A percentile compares a stretch with the other conserved stretches of the same genome.
Evolutionary conservation across 2,113 vertebrate species (phyloP).

Genomic region (Halcyon malimbica): DNA sequence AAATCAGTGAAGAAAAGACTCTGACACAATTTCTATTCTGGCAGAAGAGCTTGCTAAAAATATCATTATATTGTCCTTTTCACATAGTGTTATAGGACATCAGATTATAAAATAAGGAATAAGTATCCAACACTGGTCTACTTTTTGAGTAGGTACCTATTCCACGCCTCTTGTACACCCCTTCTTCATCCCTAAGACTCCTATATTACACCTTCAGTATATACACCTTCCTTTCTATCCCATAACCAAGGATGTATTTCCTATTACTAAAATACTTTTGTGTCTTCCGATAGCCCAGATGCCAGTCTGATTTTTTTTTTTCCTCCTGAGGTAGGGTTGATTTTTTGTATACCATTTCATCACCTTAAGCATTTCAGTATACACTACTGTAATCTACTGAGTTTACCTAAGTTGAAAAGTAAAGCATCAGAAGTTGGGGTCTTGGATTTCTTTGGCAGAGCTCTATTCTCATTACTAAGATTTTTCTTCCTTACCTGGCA

Average conservation of each 20-base stretch:
- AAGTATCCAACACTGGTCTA: slow-evolving; percentile 7
- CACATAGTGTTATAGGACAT: slow-evolving; percentile 32
- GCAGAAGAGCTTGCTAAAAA: slow-evolving; percentile 48
- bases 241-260: neutral
- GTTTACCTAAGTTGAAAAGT: neutral
- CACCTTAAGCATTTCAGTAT: neutral
- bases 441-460: neutral
- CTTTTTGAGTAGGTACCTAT: neutral
- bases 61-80: slow-evolving; percentile 28
- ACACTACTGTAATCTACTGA: neutral
- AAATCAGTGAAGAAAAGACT: slow-evolving; percentile 29
- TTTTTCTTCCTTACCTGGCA: slow-evolving; percentile 88
- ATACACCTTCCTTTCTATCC: neutral
- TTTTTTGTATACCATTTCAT: neutral
- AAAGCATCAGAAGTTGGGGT: neutral
- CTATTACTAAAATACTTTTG: neutral
- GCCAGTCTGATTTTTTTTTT: neutral
- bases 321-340: neutral
- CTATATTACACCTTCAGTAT: neutral
- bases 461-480: neutral
- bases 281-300: neutral
- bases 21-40: slow-evolving; percentile 54
- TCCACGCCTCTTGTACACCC: neutral
- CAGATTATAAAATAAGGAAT: neutral
- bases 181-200: neutral